These are phyloP conservation scores for Rotaria magnacalcarata DNA, from an alignment of 2,888 invertebrate species.

Conservation along the genomic window DNA sequence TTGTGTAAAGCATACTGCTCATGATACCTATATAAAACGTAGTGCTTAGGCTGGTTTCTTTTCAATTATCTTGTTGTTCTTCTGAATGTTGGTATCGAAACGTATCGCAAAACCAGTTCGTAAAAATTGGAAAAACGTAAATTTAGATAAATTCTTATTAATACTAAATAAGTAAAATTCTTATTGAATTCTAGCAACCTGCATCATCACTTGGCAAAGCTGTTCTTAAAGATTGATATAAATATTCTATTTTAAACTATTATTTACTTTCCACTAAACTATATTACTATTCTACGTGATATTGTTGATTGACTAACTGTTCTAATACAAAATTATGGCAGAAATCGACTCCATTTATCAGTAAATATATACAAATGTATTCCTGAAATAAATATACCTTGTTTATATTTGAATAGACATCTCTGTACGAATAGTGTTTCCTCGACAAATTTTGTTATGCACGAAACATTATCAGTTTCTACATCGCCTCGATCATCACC, in stretches of 20 bases:
- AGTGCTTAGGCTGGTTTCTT: background rate
- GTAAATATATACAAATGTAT: background rate
- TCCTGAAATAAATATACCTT: background rate
- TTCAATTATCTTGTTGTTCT: background rate
- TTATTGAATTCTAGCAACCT: background rate
- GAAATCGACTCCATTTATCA: background rate
- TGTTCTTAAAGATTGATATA: background rate
- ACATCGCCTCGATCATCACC: too few relatives aligned
- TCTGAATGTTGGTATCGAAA: background rate
- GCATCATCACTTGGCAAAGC: slow-evolving; percentile 35
- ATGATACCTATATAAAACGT: background rate
- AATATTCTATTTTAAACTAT: background rate
- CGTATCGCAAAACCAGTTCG: background rate
- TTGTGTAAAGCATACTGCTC: background rate
- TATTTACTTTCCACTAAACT: background rate
- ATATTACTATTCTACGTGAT: background rate
- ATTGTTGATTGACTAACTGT: background rate
- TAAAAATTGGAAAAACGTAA: slow-evolving; percentile 35
- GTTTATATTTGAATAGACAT: background rate
- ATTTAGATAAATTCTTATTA: background rate
- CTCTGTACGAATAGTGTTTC: background rate
- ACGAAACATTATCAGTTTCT: background rate
- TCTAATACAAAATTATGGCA: background rate
- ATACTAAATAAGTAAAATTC: background rate
- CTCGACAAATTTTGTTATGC: background rate